Conservation (phyloP, 23 tunicate genomes). For the Ciona savignyi region DNA sequence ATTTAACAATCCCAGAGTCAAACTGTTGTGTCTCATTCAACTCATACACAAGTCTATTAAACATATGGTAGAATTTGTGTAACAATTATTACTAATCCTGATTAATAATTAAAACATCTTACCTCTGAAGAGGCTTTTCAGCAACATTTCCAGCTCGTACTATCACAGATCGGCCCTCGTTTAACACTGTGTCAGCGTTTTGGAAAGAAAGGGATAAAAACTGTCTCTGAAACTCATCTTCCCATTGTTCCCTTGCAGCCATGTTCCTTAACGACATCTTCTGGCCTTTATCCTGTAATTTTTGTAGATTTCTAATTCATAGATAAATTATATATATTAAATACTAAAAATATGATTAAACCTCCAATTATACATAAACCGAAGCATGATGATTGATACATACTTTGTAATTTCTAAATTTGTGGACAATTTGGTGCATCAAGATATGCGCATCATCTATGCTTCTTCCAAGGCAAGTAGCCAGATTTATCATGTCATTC, state of each 20-base stretch:
- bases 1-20: neutral
- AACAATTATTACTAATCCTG: neutral
- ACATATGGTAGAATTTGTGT: neutral
- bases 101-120: neutral
- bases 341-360: too few species aligned
- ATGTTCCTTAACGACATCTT: neutral
- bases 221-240: constrained; percentile 27
- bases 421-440: constrained; percentile 20
- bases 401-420: constrained; percentile 17
- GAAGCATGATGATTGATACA: too few species aligned
- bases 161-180: constrained; percentile 15
- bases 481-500: constrained; percentile 28
- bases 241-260: constrained; percentile 42
- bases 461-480: constrained; percentile 23
- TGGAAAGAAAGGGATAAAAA: constrained; percentile 31
- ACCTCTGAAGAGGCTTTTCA: constrained; percentile 49
- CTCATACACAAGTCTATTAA: constrained; percentile 23
- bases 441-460: constrained; percentile 32
- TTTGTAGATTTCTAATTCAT: too few species aligned
- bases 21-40: constrained; percentile 1
- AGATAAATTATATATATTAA: too few species aligned
- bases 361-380: too few species aligned
- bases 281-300: too few species aligned
- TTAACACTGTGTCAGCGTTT: constrained; percentile 19
- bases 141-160: constrained; percentile 25